Conservation (phyloP, 2,113 vertebrate genomes). For the Epinephelus lanceolatus region DNA sequence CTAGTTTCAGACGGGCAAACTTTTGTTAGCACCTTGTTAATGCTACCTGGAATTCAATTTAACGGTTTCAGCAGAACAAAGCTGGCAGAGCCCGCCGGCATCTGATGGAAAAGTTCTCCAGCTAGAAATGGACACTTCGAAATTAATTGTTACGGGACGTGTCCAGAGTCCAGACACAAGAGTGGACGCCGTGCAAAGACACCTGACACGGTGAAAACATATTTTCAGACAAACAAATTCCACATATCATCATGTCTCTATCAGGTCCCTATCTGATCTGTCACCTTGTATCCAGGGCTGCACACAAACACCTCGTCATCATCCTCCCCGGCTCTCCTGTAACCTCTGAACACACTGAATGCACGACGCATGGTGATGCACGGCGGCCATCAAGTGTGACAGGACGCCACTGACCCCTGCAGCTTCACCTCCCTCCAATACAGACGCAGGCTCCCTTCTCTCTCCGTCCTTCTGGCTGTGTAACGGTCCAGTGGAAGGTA, state of each 20-base stretch:
- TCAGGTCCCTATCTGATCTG: not conserved
- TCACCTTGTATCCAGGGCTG: slow-evolving; percentile 71
- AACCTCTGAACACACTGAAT: slow-evolving; percentile 69
- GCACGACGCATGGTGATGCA: slow-evolving; percentile 69
- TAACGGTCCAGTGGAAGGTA: not conserved
- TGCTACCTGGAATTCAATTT: slow-evolving; percentile 49
- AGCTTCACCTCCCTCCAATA: not conserved
- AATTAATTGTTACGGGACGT: slow-evolving; percentile 9
- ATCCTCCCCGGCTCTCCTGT: slow-evolving; percentile 70
- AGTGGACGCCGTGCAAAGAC: not conserved
- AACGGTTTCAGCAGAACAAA: slow-evolving; percentile 38
- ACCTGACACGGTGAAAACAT: slow-evolving; percentile 1
- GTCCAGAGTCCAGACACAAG: slow-evolving; percentile 5
- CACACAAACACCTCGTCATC: slow-evolving; percentile 78
- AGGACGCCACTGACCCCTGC: not conserved
- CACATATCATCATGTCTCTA: not conserved
- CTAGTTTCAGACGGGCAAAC: not conserved
- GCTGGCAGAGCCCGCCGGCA: not conserved
- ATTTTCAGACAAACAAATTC: not conserved
- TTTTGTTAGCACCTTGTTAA: slow-evolving; percentile 3
- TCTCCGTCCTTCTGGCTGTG: not conserved
- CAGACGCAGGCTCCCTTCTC: not conserved
- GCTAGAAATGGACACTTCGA: slow-evolving; percentile 11
- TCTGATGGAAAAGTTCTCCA: slow-evolving; percentile 25
- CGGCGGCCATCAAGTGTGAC: not conserved